A percentile compares a stretch with the other conserved stretches of the same genome.
Evolutionary conservation across 1,140 invertebrate species (phyloP).

Genomic region (Bombus superbus): DNA sequence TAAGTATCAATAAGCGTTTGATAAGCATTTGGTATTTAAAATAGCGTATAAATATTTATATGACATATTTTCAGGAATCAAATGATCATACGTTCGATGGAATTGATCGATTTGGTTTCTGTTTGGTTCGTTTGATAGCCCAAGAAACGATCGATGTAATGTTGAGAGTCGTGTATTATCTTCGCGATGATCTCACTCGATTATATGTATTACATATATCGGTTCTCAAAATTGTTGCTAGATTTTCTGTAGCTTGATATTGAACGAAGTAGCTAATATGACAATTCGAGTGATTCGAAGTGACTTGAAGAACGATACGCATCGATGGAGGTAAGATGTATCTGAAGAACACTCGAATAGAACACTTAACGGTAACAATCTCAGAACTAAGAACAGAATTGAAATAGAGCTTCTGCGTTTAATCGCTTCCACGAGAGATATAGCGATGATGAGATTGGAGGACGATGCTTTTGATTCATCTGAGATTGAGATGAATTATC

Average conservation of each 20-base stretch:
- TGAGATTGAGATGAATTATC: neutral
- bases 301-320: neutral
- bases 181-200: neutral
- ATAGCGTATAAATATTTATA: neutral
- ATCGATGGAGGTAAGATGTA: neutral
- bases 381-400: neutral
- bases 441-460: neutral
- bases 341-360: constrained; percentile 5
- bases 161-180: neutral
- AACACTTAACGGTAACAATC: neutral
- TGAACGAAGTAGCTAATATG: neutral
- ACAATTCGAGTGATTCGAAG: neutral
- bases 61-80: neutral
- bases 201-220: neutral
- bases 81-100: no score
- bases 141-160: neutral
- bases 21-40: no score
- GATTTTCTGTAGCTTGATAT: neutral
- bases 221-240: neutral
- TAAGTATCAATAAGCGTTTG: no score
- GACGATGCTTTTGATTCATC: neutral
- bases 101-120: no score
- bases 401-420: neutral
- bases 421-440: neutral
- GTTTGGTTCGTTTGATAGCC: no score